These are phyloP conservation scores for Euzetes globulus DNA, from an alignment of 2,888 invertebrate species.

Conservation along the genomic window DNA sequence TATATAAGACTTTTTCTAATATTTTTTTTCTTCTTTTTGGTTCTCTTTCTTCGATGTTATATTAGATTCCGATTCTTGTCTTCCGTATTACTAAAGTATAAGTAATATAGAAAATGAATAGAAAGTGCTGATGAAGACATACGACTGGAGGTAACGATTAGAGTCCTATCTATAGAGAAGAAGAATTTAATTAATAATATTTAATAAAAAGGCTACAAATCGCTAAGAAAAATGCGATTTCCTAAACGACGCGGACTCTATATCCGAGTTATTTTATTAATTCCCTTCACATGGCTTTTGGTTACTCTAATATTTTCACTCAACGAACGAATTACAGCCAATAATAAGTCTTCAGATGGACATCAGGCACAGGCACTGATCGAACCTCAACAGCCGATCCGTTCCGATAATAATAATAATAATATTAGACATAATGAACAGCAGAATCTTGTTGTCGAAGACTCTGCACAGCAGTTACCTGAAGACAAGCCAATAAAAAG, in stretches of 20 bases:
- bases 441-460: background rate
- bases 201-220: constrained; percentile 4
- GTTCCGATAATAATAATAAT: constrained; percentile 1
- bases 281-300: constrained; percentile 40
- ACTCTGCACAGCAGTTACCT: too few species aligned
- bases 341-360: constrained; percentile 18
- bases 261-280: constrained; percentile 39
- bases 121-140: constrained; percentile 16
- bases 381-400: constrained; percentile 20
- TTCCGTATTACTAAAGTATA: too few species aligned
- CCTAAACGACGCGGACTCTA: constrained; percentile 38
- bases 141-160: constrained; percentile 20
- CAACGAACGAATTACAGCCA: constrained; percentile 19
- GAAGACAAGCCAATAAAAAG: background rate
- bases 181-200: constrained; percentile 5
- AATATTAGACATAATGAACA: background rate
- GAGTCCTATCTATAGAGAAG: background rate
- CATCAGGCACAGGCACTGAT: constrained; percentile 22
- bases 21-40: background rate
- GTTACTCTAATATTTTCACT: constrained; percentile 39
- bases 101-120: background rate
- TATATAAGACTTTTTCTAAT: background rate
- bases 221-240: constrained; percentile 31
- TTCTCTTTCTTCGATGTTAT: background rate
- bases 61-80: too few species aligned